phyloP scores from a whole-genome alignment of 2,113 vertebrate species.

The Gorilla gorilla region DNA sequence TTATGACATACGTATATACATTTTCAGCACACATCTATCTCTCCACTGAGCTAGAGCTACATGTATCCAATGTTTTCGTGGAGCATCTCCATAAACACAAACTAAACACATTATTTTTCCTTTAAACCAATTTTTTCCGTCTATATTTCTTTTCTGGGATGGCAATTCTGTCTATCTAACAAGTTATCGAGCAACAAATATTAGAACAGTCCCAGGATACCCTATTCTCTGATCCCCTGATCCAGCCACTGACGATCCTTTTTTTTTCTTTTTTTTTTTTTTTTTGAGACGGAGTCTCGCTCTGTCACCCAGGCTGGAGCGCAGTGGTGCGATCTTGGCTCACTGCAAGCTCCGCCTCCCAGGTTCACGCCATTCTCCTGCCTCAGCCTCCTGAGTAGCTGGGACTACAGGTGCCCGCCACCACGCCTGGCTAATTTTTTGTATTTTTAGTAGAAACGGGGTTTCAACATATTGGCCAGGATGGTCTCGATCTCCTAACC shows the following conservation, averaged over 20 bases:
- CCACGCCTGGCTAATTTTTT: too few relatives aligned
- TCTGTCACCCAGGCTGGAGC: too few relatives aligned
- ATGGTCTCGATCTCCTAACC: too few relatives aligned
- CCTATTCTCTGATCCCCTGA: rapidly evolving
- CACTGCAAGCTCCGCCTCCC: too few relatives aligned
- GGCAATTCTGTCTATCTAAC: not conserved
- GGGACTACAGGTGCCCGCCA: too few relatives aligned
- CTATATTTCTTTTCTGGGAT: not conserved
- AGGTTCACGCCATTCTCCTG: rapidly evolving
- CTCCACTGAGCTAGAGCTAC: not conserved
- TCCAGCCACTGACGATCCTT: not conserved
- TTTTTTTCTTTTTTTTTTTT: too few relatives aligned
- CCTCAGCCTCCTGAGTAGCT: too few relatives aligned
- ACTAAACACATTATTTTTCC: not conserved
- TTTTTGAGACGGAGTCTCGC: too few relatives aligned
- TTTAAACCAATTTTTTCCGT: not conserved
- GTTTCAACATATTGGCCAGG: too few relatives aligned
- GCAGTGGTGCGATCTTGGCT: rapidly evolving
- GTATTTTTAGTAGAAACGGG: too few relatives aligned
- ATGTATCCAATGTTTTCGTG: not conserved
- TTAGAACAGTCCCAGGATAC: rapidly evolving
- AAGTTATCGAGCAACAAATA: not conserved
- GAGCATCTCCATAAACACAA: not conserved
- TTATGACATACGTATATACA: not conserved
- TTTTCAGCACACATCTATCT: not conserved